A percentile compares a stretch with the other conserved stretches of the same genome.
Conservation (phyloP, 2,888 invertebrate species). For the Automeris io region DNA sequence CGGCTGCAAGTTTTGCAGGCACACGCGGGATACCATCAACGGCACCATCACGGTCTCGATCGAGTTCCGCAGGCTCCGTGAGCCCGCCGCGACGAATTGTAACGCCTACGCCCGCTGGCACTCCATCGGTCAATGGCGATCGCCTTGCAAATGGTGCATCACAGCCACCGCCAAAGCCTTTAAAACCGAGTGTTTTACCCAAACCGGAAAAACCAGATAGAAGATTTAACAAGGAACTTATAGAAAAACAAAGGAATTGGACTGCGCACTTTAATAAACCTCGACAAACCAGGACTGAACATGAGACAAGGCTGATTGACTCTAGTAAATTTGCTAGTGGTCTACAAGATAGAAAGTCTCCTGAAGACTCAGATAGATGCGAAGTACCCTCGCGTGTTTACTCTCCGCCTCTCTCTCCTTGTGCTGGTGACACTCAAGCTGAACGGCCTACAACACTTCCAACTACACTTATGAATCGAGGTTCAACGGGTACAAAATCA, state of each 20-base stretch:
- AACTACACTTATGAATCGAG: conserved; percentile 51
- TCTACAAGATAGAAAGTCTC: conserved; percentile 57
- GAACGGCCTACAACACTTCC: conserved; percentile 65
- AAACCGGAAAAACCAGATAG: conserved; percentile 91
- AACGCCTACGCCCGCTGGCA: conserved; percentile 66
- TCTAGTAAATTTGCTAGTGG: conserved; percentile 47
- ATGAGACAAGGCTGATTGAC: conserved; percentile 44
- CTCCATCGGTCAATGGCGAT: conserved; percentile 56
- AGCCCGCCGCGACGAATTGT: conserved; percentile 75
- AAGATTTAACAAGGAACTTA: conserved; percentile 89
- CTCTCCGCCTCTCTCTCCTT: conserved; percentile 73
- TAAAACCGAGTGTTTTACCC: conserved; percentile 76
- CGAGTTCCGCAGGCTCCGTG: conserved; percentile 82
- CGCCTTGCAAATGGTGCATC: conserved; percentile 63
- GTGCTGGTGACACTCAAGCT: conserved; percentile 76
- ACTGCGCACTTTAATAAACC: conserved; percentile 92
- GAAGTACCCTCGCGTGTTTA: conserved; percentile 64
- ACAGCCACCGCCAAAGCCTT: conserved; percentile 66
- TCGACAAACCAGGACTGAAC: conserved; percentile 68
- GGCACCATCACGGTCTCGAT: conserved; percentile 78
- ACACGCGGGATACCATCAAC: conserved; percentile 70
- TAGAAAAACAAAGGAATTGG: conserved; percentile 95
- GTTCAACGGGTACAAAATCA: conserved; percentile 52
- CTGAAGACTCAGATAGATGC: conserved; percentile 53
- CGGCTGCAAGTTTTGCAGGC: conserved; percentile 74